Conservation (phyloP, 2,888 invertebrate species). For the Cryptus viduatorius region DNA sequence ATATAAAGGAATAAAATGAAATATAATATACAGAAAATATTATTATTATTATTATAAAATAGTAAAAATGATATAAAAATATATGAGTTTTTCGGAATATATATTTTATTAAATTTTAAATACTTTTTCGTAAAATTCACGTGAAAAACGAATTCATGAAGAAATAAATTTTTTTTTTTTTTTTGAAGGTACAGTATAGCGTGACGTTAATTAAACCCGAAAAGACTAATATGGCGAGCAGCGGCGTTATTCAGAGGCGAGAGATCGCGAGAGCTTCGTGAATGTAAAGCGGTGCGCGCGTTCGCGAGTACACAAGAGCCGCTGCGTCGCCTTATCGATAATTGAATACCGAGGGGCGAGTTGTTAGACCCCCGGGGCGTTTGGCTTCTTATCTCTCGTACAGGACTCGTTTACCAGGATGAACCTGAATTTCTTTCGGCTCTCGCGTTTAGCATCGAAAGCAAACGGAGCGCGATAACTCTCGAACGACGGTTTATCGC, state of each 20-base stretch:
- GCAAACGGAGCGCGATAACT: slow-evolving; percentile 8
- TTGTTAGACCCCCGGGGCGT: slow-evolving; percentile 53
- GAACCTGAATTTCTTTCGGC: slow-evolving; percentile 56
- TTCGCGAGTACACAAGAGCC: slow-evolving; percentile 51
- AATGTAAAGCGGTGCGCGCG: slow-evolving; percentile 30
- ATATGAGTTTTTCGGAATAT: too few species aligned
- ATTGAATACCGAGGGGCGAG: slow-evolving; percentile 63
- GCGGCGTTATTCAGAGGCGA: slow-evolving; percentile 32
- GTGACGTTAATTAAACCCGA: slow-evolving; percentile 64
- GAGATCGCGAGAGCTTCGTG: slow-evolving; percentile 30
- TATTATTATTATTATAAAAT: too few species aligned
- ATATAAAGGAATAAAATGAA: not conserved
- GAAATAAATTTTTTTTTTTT: too few species aligned
- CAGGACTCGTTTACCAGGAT: slow-evolving; percentile 65
- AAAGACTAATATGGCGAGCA: slow-evolving; percentile 60
- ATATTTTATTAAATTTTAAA: too few species aligned
- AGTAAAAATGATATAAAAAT: too few species aligned
- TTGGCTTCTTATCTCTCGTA: slow-evolving; percentile 55
- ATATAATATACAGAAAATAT: not conserved
- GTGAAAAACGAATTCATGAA: slow-evolving; percentile 1
- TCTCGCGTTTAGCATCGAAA: not conserved
- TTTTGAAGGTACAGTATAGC: slow-evolving; percentile 42
- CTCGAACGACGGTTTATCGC: too few species aligned
- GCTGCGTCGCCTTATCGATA: slow-evolving; percentile 65
- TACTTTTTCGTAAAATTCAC: too few species aligned